Percentiles rank a stretch among this genome's conserved stretches.
Conservation (phyloP, 1,140 invertebrate species). For the Bombus huntii region DNA sequence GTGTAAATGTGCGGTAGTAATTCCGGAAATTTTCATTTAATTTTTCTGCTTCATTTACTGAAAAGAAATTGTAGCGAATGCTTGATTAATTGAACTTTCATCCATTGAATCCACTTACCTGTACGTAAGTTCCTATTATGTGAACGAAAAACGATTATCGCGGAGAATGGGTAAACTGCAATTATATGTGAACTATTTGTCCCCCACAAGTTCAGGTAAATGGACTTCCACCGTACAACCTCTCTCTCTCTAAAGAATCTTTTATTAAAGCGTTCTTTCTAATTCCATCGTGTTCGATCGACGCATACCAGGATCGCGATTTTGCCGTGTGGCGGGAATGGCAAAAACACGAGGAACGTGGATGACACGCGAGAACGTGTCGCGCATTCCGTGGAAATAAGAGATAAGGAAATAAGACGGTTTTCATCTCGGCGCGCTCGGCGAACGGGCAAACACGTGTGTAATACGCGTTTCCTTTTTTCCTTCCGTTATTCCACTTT, state of each 20-base stretch:
- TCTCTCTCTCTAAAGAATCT: not conserved
- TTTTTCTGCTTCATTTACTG: no score
- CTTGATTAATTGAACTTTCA: no score
- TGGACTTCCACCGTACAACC: not conserved
- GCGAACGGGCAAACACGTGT: constrained; percentile 41
- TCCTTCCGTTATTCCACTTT: constrained; percentile 52
- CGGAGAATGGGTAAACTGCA: no score
- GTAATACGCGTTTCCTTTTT: constrained; percentile 55
- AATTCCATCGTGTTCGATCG: not conserved
- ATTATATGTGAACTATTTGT: no score
- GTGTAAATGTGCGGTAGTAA: not conserved
- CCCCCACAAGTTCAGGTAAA: no score
- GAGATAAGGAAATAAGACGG: constrained; percentile 47
- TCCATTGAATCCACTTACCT: no score
- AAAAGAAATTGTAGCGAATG: no score
- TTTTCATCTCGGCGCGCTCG: constrained; percentile 17
- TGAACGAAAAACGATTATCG: no score
- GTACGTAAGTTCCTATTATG: no score
- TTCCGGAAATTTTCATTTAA: no score
- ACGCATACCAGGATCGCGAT: constrained; percentile 4
- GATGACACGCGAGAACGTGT: constrained; percentile 17
- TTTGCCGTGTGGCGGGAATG: constrained; percentile 3
- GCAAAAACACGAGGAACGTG: not conserved
- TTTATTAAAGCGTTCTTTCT: not conserved
- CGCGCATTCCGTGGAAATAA: constrained; percentile 47